Percentiles rank a stretch among this genome's conserved stretches.
phyloP scores from a whole-genome alignment of 2,797 vertebrate genomes.

The Rhabdophis nuchalis region DNA sequence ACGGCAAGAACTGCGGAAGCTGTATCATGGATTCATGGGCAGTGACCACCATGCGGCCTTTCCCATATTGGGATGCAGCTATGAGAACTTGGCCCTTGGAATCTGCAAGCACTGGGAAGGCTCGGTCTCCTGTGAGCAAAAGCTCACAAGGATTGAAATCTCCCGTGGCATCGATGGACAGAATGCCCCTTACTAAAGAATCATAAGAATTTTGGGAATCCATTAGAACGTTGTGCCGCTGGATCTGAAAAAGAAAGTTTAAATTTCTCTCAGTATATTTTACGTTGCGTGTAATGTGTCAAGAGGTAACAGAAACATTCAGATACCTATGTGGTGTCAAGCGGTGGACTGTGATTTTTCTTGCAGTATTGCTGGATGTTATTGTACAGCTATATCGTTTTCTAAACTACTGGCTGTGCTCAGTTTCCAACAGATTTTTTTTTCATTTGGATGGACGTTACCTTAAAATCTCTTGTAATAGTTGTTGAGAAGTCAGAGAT shows the following conservation, averaged over 20 bases:
- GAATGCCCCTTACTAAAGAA: constrained; percentile 68
- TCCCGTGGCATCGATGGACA: constrained; percentile 64
- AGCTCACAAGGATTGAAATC: constrained; percentile 67
- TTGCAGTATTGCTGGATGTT: not conserved
- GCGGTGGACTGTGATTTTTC: not conserved
- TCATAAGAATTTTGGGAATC: constrained; percentile 55
- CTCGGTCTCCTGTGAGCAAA: constrained; percentile 72
- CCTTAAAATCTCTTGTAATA: not conserved
- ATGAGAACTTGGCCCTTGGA: constrained; percentile 73
- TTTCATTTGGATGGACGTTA: not conserved
- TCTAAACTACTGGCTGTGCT: not conserved
- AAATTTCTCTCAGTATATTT: not conserved
- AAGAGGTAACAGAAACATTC: not conserved
- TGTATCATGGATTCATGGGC: constrained; percentile 67
- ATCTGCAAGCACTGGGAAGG: constrained; percentile 76
- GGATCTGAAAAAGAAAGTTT: not conserved
- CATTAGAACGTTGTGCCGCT: constrained; percentile 33
- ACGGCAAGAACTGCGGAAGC: constrained; percentile 52
- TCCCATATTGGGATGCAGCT: constrained; percentile 77
- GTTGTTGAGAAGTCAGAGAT: not conserved
- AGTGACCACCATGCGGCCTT: constrained; percentile 76
- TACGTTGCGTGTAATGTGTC: not conserved
- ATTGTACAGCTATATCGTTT: not conserved
- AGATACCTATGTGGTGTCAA: not conserved
- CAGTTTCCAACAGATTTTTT: not conserved